phyloP scores from a whole-genome alignment of 2,113 vertebrate genomes.

The Clarias magur region DNA sequence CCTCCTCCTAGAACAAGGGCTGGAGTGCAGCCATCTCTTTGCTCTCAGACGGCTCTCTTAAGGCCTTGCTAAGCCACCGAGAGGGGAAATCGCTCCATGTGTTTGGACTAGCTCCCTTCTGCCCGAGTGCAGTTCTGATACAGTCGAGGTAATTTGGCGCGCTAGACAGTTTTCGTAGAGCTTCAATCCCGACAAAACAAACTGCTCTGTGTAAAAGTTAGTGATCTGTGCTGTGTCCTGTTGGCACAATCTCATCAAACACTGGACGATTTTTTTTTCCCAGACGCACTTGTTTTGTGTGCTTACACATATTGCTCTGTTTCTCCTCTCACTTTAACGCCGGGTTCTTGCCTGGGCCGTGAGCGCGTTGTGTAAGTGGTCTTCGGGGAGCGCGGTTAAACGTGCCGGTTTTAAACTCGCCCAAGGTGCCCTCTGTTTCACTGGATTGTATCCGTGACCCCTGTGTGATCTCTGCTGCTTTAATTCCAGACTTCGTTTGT shows the following conservation, averaged over 20 bases:
- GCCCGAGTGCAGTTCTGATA: slow-evolving; percentile 20
- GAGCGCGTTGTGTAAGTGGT: slow-evolving; percentile 13
- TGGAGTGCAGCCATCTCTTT: slow-evolving; percentile 42
- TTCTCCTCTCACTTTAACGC: not conserved
- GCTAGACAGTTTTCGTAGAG: slow-evolving; percentile 12
- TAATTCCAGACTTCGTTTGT: slow-evolving; percentile 47
- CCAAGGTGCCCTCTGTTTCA: slow-evolving; percentile 51
- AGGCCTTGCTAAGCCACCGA: slow-evolving; percentile 30
- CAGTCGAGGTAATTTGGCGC: slow-evolving; percentile 12
- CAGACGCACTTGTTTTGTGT: slow-evolving; percentile 16
- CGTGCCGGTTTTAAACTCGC: slow-evolving; percentile 19
- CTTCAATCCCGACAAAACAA: slow-evolving; percentile 11
- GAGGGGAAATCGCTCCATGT: slow-evolving; percentile 34
- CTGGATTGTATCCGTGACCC: slow-evolving; percentile 42
- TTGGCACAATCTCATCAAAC: not conserved
- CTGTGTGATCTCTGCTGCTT: slow-evolving; percentile 24
- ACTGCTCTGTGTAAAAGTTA: slow-evolving; percentile 23
- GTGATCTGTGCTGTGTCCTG: slow-evolving; percentile 5
- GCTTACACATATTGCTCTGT: slow-evolving; percentile 1
- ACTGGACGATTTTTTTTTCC: not conserved
- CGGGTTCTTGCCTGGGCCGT: not conserved
- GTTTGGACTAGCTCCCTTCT: slow-evolving; percentile 26
- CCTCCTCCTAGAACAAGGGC: slow-evolving; percentile 46
- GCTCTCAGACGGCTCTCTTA: slow-evolving; percentile 34
- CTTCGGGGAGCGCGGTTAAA: slow-evolving; percentile 2